Evolutionary conservation across 1,140 invertebrate genomes (phyloP).

Genomic region (Sinella curviseta): DNA sequence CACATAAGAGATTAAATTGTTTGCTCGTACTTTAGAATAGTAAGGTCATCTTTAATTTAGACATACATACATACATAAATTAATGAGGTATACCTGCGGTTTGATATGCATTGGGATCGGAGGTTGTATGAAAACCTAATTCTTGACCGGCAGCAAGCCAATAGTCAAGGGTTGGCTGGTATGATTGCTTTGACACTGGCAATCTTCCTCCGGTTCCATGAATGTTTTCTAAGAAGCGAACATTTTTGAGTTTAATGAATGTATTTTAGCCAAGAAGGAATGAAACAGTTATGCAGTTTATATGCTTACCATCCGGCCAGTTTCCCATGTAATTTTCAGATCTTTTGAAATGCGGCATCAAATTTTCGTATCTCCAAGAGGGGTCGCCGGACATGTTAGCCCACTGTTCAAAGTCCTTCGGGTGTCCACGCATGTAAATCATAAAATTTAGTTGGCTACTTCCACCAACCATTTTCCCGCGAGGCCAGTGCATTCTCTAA

Average conservation of each 20-base stretch:
- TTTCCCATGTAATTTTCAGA: background rate
- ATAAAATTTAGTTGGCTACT: conserved; percentile 18
- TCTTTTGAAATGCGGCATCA: background rate
- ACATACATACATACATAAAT: background rate
- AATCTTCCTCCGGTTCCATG: conserved; percentile 12
- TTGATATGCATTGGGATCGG: conserved; percentile 11
- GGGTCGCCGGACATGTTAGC: background rate
- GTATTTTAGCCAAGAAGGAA: background rate
- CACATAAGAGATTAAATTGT: no score
- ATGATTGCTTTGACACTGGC: background rate
- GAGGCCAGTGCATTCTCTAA: conserved; percentile 6
- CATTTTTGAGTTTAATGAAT: background rate
- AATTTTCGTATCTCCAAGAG: background rate
- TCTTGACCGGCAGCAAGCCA: conserved; percentile 10
- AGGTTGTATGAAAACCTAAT: background rate
- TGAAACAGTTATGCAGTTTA: background rate
- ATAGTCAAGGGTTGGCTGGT: background rate
- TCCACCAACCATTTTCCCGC: background rate
- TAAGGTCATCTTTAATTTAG: background rate
- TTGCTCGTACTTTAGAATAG: no score
- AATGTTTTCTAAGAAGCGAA: background rate
- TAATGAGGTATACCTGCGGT: background rate
- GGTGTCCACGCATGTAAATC: conserved; percentile 11
- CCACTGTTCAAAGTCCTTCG: background rate
- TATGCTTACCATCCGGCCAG: background rate